These are phyloP conservation scores for Hylaeus volcanicus DNA, from an alignment of 1,140 invertebrate species.

Conservation along the genomic window DNA sequence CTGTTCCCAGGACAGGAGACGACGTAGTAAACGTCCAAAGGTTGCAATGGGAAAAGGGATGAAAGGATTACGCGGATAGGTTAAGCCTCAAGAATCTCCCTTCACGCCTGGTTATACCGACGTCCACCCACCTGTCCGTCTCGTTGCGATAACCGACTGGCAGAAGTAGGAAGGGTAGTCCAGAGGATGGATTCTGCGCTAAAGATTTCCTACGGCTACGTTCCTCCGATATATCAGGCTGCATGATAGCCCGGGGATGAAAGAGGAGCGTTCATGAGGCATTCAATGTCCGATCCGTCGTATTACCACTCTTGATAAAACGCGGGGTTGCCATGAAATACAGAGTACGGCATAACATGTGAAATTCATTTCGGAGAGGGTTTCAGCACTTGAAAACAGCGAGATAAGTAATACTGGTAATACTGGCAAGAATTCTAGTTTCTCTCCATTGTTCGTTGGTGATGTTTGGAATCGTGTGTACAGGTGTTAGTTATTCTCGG, in stretches of 20 bases:
- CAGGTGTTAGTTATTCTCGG: too few species aligned
- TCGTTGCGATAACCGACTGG: slow-evolving; percentile 58
- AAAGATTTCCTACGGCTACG: slow-evolving; percentile 64
- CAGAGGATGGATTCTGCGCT: slow-evolving; percentile 50
- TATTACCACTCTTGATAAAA: slow-evolving; percentile 41
- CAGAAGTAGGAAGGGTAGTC: slow-evolving; percentile 42
- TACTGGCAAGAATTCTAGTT: too few species aligned
- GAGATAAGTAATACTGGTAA: too few species aligned
- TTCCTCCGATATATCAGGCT: slow-evolving; percentile 56
- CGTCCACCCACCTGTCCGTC: slow-evolving; percentile 69
- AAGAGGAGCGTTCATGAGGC: slow-evolving; percentile 38
- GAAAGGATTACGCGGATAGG: slow-evolving; percentile 74
- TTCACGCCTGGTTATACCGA: slow-evolving; percentile 63
- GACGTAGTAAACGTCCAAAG: slow-evolving; percentile 63
- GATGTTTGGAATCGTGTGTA: too few species aligned
- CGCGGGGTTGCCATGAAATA: background rate
- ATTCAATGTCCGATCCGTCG: slow-evolving; percentile 48
- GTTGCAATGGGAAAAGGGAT: slow-evolving; percentile 71
- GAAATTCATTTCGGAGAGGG: background rate
- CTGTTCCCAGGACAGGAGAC: slow-evolving; percentile 21
- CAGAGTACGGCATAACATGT: background rate
- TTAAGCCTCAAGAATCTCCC: slow-evolving; percentile 72
- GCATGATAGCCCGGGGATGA: slow-evolving; percentile 52
- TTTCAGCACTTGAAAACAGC: too few species aligned
- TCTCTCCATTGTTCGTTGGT: too few species aligned